Percentiles rank a stretch among this genome's conserved stretches.
These are phyloP conservation scores for Odobenus rosmarus DNA, from an alignment of 2,113 vertebrate genomes.

Conservation along the genomic window DNA sequence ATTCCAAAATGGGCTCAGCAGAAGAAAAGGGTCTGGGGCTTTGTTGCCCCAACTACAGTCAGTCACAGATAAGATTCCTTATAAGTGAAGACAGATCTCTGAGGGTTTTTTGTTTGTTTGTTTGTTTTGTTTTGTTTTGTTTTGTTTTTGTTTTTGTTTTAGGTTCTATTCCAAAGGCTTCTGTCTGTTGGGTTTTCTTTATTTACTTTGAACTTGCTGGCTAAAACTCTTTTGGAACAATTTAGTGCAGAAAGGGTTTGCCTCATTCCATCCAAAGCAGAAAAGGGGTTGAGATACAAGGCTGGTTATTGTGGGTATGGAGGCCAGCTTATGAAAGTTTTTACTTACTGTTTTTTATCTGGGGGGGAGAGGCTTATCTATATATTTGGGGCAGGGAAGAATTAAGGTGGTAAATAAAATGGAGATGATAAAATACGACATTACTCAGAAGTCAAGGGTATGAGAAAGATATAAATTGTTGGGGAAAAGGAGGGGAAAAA, in stretches of 20 bases:
- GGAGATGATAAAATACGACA: not conserved
- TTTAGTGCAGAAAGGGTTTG: no score
- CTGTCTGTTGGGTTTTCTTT: no score
- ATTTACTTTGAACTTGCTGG: no score
- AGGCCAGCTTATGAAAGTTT: no score
- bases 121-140: no score
- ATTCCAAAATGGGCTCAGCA: not conserved
- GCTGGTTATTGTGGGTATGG: no score
- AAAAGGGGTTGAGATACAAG: no score
- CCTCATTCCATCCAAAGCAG: no score
- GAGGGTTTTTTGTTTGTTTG: not conserved
- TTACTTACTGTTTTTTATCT: not conserved
- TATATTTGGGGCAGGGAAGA: not conserved
- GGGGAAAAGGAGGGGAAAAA: not conserved
- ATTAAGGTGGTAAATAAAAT: not conserved
- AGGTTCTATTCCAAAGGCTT: no score
- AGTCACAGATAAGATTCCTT: not conserved
- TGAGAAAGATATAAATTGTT: not conserved
- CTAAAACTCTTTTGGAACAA: no score
- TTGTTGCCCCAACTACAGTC: not conserved
- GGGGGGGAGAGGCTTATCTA: not conserved
- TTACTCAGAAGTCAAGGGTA: not conserved
- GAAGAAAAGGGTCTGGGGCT: not conserved
- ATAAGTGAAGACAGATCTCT: not conserved
- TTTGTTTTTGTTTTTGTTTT: no score